A percentile compares a stretch with the other conserved stretches of the same genome.
Evolutionary conservation across 2,113 vertebrate species (phyloP).

Genomic region (Neotoma lepida): DNA sequence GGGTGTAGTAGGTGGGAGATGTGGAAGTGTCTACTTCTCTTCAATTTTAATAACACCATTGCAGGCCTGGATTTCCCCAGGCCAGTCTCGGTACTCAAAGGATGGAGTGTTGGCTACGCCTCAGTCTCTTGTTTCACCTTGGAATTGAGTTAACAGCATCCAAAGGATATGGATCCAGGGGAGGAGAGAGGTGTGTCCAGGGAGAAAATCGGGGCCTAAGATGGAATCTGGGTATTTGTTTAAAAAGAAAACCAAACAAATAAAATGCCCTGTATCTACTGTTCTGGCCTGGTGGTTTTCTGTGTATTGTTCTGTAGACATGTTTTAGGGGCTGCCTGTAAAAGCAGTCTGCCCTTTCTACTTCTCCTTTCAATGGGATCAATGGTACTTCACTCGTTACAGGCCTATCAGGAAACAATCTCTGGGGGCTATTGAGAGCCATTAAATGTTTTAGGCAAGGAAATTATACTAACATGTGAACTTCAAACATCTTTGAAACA

Average conservation of each 20-base stretch:
- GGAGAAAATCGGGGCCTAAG: background rate
- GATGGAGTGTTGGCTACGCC: background rate
- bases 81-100: background rate
- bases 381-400: background rate
- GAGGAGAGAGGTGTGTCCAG: background rate
- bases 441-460: background rate
- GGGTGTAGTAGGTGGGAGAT: background rate
- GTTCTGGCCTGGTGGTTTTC: background rate
- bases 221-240: background rate
- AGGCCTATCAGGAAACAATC: background rate
- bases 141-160: conserved; percentile 18
- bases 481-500: background rate
- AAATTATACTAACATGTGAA: background rate
- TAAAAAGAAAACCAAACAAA: background rate
- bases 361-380: background rate
- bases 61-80: background rate
- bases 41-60: background rate
- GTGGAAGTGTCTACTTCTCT: background rate
- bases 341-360: background rate
- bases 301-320: background rate
- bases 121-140: background rate
- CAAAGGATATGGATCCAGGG: background rate
- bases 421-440: background rate
- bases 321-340: background rate
- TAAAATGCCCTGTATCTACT: background rate